Evolutionary conservation across 2,888 invertebrate species (phyloP), one percentile per base, ranked within the genome.

Genomic region (Ryuthela nishihirai): DNA sequence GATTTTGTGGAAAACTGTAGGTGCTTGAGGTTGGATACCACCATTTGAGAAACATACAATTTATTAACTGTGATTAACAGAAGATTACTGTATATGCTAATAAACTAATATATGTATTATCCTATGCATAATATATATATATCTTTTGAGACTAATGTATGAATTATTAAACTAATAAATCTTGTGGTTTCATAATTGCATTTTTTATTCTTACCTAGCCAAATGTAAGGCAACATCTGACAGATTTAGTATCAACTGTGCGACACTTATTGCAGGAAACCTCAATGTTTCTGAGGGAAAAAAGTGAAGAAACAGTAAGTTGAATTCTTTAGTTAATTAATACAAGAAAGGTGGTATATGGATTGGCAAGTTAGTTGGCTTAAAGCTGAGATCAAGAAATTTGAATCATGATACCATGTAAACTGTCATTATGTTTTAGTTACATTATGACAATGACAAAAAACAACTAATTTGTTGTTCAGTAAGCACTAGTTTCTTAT

Each of bases 241-340:
- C 88, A 0, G 85, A 87, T 62, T 75, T 89, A 70, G 86, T 88
- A 5, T 77, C 79, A 42, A 79, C 79, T 62, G 79, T 83, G 0
- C 79, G 81, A 42, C 81, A 83, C 63, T 75, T 88, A 6, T 84
- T 86, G 65, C 84, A 85, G 70, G 86, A 87, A 69, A 82, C 86
- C n/a, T 84, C 82, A 68, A 78, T 80, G 61, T 75, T 86, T 64
- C 74, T 87, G 25, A 78, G 84, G 44, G 85, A 86, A 65, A 82
- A 85, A 69, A 82, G 81, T 0, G 80, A 83, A 29, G 81, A 80
- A 66, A 72, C 85, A 67, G 80, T 80, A 69, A 72, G 73, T 68
- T 25, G 32, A 17, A 24, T 42, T 32, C 20, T 38, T 53, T 3
- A 21, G 35, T 39, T 29, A 18, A 20, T 52, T 6, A 15, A 23